A percentile compares a stretch with the other conserved stretches of the same genome.
phyloP scores from a whole-genome alignment of 2,888 invertebrate species.

The Metellina segmentata region DNA sequence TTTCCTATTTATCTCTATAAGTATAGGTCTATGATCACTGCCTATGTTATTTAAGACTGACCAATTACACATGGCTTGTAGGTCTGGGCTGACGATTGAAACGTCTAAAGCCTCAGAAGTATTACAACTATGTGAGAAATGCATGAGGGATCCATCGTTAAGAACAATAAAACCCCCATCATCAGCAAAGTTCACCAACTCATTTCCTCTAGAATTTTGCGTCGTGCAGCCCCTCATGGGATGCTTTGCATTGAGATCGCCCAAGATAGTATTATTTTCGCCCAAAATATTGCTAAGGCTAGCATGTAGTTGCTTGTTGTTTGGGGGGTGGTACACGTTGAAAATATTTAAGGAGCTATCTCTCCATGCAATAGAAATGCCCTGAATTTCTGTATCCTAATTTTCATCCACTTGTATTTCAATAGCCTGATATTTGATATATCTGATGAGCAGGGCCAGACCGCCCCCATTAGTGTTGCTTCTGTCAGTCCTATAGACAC shows the following conservation, averaged over 20 bases:
- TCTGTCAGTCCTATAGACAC: too few relatives aligned
- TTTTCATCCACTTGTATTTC: background rate
- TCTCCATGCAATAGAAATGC: background rate
- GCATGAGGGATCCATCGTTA: too few relatives aligned
- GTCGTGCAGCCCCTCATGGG: background rate
- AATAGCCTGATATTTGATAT: background rate
- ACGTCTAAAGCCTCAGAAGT: too few relatives aligned
- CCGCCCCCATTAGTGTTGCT: too few relatives aligned
- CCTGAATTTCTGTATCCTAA: background rate
- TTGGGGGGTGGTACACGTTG: slow-evolving; percentile 9
- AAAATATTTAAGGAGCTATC: background rate
- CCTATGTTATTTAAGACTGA: too few relatives aligned
- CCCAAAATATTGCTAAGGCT: background rate
- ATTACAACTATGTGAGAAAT: too few relatives aligned
- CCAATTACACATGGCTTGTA: background rate
- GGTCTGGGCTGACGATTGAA: background rate
- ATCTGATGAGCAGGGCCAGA: background rate
- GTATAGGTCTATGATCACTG: too few relatives aligned
- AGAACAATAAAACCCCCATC: too few relatives aligned
- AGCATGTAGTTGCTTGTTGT: background rate
- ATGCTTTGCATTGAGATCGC: too few relatives aligned
- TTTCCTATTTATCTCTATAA: too few relatives aligned
- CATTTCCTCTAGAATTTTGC: background rate
- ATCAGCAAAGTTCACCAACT: too few relatives aligned
- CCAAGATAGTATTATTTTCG: background rate